phyloP scores from a whole-genome alignment of 2,888 invertebrate genomes.

The Stenotaenia linearis region DNA sequence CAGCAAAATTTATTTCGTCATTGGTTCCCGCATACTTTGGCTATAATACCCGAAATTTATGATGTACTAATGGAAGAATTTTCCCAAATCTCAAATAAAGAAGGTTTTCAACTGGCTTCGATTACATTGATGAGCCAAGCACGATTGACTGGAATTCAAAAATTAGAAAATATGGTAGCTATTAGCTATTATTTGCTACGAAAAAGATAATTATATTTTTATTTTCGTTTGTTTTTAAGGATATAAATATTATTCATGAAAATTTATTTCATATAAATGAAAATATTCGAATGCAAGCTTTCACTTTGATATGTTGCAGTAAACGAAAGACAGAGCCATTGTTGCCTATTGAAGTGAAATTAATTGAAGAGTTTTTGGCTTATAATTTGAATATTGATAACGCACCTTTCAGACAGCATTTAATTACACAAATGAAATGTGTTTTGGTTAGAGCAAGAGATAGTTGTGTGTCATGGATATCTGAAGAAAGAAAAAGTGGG shows the following conservation, averaged over 20 bases:
- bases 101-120: constrained; percentile 42
- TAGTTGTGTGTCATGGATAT: constrained; percentile 40
- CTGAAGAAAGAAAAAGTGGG: background rate
- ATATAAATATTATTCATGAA: constrained; percentile 29
- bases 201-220: background rate
- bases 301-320: constrained; percentile 34
- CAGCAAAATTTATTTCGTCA: constrained; percentile 43
- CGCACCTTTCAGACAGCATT: constrained; percentile 45
- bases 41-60: constrained; percentile 40
- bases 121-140: constrained; percentile 43
- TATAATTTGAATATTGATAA: constrained; percentile 46
- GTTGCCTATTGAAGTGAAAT: constrained; percentile 39
- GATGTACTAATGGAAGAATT: constrained; percentile 35
- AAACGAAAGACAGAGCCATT: constrained; percentile 40
- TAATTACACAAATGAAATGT: constrained; percentile 42
- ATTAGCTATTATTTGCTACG: background rate
- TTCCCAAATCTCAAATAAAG: constrained; percentile 31
- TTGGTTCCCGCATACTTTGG: constrained; percentile 43
- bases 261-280: constrained; percentile 33
- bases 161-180: constrained; percentile 43
- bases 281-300: constrained; percentile 33
- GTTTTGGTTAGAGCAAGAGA: constrained; percentile 44
- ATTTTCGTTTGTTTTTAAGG: constrained; percentile 31
- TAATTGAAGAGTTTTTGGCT: constrained; percentile 42
- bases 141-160: constrained; percentile 30